Conservation (phyloP, 2,888 invertebrate genomes). For the Drosophila kanekoi region DNA sequence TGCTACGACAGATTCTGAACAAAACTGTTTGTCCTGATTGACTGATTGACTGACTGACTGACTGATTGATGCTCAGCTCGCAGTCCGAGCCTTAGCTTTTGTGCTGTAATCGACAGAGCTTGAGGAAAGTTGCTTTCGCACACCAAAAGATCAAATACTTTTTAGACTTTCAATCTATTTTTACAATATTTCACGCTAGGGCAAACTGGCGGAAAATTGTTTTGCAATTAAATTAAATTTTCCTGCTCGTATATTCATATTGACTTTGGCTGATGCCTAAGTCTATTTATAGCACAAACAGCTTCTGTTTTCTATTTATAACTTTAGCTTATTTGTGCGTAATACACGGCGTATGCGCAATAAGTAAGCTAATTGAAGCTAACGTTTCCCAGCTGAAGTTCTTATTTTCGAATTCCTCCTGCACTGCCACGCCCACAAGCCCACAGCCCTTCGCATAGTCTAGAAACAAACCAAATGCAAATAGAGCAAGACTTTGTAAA, state of each 20-base stretch:
- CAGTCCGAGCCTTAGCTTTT: too few relatives aligned
- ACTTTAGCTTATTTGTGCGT: conserved; percentile 26
- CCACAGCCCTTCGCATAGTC: too few relatives aligned
- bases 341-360: conserved; percentile 68
- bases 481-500: conserved; percentile 18
- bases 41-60: too few relatives aligned
- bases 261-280: conserved; percentile 2
- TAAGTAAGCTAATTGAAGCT: conserved; percentile 21
- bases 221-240: too few relatives aligned
- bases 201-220: too few relatives aligned
- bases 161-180: too few relatives aligned
- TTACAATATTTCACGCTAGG: too few relatives aligned
- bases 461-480: conserved; percentile 46
- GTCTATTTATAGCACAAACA: conserved; percentile 39
- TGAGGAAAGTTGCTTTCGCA: not conserved
- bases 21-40: not conserved
- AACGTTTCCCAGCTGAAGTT: not conserved
- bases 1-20: too few relatives aligned
- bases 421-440: not conserved
- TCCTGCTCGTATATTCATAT: conserved; percentile 2
- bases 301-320: conserved; percentile 42
- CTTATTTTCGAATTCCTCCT: conserved; percentile 34
- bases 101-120: too few relatives aligned
- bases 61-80: not conserved
- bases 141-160: not conserved